Evolutionary conservation across 2,888 invertebrate species (phyloP).

Genomic region (Hypomecis atomaria): DNA sequence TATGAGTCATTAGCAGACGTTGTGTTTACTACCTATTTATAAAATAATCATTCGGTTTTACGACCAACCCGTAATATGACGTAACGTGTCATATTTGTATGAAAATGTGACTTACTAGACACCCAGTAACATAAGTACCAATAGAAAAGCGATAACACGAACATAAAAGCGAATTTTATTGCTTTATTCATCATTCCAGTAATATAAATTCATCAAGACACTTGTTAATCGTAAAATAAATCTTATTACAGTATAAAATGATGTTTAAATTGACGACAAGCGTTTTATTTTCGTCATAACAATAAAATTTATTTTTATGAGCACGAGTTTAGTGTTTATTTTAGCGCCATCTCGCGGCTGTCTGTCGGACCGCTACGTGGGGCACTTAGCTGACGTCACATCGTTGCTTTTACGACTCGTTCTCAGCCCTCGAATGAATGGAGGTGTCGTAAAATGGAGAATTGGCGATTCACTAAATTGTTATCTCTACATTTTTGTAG

Average conservation of each 20-base stretch:
- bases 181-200: constrained; percentile 81
- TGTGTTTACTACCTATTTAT: constrained; percentile 50
- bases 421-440: constrained; percentile 69
- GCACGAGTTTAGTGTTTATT: constrained; percentile 58
- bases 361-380: constrained; percentile 59
- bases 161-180: constrained; percentile 80
- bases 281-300: constrained; percentile 85
- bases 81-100: constrained; percentile 59
- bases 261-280: constrained; percentile 85
- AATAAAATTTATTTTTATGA: constrained; percentile 85
- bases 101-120: constrained; percentile 51
- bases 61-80: constrained; percentile 60
- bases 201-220: constrained; percentile 84
- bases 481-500: constrained; percentile 46
- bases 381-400: constrained; percentile 62
- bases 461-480: constrained; percentile 57
- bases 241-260: constrained; percentile 83
- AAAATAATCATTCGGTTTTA: constrained; percentile 63
- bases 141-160: constrained; percentile 77
- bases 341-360: constrained; percentile 73
- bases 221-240: constrained; percentile 85
- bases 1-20: constrained; percentile 17
- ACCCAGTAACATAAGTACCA: constrained; percentile 68
- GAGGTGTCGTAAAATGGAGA: constrained; percentile 69
- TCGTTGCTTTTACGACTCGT: constrained; percentile 68